Percentiles rank a stretch among this genome's conserved stretches.
Conservation (phyloP, 2,113 vertebrate genomes). For the Bubo bubo region DNA sequence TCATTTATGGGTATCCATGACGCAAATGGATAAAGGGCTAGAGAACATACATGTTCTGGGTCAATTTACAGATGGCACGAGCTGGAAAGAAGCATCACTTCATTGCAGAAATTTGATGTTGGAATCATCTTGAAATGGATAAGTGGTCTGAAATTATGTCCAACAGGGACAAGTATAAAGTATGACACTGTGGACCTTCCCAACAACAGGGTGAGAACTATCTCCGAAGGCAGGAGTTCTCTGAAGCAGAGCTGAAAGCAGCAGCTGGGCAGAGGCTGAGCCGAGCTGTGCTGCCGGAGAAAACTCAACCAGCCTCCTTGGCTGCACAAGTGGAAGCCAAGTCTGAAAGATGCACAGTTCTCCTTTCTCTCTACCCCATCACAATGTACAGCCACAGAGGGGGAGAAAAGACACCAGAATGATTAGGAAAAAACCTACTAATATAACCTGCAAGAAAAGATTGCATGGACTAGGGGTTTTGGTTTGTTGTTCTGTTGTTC, state of each 20-base stretch:
- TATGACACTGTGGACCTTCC: accelerated
- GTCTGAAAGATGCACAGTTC: not conserved
- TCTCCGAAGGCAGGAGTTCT: not conserved
- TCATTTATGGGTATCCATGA: not conserved
- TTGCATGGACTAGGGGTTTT: not conserved
- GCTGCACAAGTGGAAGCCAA: not conserved
- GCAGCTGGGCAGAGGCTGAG: not conserved
- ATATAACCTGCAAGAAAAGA: not conserved
- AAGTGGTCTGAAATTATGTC: accelerated
- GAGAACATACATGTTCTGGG: not conserved
- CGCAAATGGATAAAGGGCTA: not conserved
- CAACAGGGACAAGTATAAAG: not conserved
- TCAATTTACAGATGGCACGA: not conserved
- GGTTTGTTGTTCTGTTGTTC: not conserved
- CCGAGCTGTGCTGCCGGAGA: accelerated
- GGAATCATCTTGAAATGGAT: not conserved
- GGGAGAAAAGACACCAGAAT: not conserved
- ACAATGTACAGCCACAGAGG: not conserved
- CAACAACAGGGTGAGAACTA: not conserved
- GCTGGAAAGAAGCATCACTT: not conserved
- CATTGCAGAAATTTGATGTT: not conserved
- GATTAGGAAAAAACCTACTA: not conserved
- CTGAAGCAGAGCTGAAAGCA: not conserved
- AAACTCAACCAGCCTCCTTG: accelerated
- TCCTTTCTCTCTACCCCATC: not conserved